These are phyloP conservation scores for Albula goreensis DNA, from an alignment of 2,113 vertebrate genomes.

Conservation along the genomic window DNA sequence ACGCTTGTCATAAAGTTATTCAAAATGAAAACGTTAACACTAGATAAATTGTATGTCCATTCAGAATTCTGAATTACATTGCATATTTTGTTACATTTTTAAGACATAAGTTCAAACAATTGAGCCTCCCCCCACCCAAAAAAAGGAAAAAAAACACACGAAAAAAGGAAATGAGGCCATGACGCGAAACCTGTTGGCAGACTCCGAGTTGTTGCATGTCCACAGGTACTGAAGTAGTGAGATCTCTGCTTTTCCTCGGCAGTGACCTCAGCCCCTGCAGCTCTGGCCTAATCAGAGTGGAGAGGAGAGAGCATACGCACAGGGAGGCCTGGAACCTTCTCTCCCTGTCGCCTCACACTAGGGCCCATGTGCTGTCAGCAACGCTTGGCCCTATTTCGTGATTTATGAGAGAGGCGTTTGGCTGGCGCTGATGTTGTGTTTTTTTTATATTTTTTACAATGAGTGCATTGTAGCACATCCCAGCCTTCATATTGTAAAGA, in stretches of 20 bases:
- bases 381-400: background rate
- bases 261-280: background rate
- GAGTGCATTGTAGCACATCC: background rate
- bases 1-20: background rate
- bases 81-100: background rate
- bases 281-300: background rate
- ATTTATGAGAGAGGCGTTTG: slow-evolving; percentile 13
- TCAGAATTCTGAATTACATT: background rate
- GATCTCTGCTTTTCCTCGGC: background rate
- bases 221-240: background rate
- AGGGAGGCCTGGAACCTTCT: background rate
- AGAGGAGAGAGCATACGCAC: background rate
- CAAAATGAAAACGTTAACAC: background rate
- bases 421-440: slow-evolving; percentile 5
- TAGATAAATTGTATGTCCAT: background rate
- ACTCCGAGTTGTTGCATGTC: background rate
- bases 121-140: no score
- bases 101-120: background rate
- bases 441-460: background rate
- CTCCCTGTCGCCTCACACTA: background rate
- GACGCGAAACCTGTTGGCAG: background rate
- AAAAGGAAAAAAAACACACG: no score
- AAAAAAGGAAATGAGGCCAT: no score
- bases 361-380: background rate
- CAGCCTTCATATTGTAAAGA: background rate